Percentiles rank a stretch among this genome's conserved stretches.
Evolutionary conservation across 2,888 invertebrate genomes (phyloP).

Genomic region (Orgyia antiqua): DNA sequence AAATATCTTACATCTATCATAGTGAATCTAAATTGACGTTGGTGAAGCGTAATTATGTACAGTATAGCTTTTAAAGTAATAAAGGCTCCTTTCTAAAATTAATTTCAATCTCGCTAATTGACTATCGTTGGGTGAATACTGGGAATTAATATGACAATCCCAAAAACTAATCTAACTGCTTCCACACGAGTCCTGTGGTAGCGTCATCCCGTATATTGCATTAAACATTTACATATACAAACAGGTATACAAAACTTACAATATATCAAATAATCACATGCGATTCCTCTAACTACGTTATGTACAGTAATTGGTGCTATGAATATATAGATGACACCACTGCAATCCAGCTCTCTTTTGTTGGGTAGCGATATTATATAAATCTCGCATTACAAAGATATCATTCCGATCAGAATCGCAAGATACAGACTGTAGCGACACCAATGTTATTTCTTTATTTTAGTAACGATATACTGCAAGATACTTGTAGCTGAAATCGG

Average conservation of each 20-base stretch:
- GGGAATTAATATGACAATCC: slow-evolving; percentile 48
- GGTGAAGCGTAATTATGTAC: slow-evolving; percentile 52
- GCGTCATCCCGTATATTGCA: slow-evolving; percentile 54
- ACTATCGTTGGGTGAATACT: slow-evolving; percentile 77
- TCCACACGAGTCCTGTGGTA: slow-evolving; percentile 51
- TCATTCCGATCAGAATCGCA: too few species aligned
- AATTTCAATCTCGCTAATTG: slow-evolving; percentile 74
- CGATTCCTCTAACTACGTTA: slow-evolving; percentile 59
- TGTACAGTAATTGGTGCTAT: slow-evolving; percentile 61
- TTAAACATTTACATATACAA: slow-evolving; percentile 75
- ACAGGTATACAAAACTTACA: slow-evolving; percentile 64
- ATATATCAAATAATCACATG: slow-evolving; percentile 47
- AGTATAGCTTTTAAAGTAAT: slow-evolving; percentile 49
- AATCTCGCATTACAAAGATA: too few species aligned
- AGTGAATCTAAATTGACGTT: slow-evolving; percentile 34
- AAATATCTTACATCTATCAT: too few species aligned
- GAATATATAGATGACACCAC: slow-evolving; percentile 24
- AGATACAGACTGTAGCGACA: too few species aligned
- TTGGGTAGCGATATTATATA: too few species aligned
- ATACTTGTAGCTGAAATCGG: too few species aligned
- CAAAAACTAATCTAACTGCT: slow-evolving; percentile 62
- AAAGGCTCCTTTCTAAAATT: slow-evolving; percentile 60
- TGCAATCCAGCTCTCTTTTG: too few species aligned
- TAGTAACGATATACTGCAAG: too few species aligned
- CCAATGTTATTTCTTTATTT: too few species aligned